These are phyloP conservation scores for Ornithorhynchus anatinus DNA, from an alignment of 2,113 vertebrate genomes.

Conservation along the genomic window DNA sequence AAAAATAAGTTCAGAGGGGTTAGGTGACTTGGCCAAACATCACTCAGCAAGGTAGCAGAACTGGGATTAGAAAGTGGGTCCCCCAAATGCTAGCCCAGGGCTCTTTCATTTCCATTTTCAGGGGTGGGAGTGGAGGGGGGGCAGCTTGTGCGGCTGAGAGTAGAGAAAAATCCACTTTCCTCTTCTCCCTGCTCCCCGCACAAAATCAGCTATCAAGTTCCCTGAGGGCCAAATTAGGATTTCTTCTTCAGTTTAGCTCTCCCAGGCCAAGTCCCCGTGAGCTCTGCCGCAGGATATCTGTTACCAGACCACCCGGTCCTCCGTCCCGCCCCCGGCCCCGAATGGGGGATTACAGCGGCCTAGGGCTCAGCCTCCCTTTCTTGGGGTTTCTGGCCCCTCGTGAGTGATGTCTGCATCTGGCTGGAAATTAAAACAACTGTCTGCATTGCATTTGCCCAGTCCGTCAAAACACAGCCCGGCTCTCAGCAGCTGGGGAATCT, in stretches of 20 bases:
- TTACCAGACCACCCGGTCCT: background rate
- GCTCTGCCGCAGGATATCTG: background rate
- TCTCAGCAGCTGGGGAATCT: slow-evolving; percentile 72
- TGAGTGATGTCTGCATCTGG: slow-evolving; percentile 67
- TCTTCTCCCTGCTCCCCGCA: background rate
- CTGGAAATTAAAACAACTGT: slow-evolving; percentile 67
- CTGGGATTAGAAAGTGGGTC: too few relatives aligned
- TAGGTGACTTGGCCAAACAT: fast-evolving
- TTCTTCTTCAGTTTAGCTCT: background rate
- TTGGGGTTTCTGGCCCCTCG: slow-evolving; percentile 19
- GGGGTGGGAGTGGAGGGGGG: too few relatives aligned
- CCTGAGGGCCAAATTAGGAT: too few relatives aligned
- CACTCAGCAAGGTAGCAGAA: fast-evolving
- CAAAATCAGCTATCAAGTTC: background rate
- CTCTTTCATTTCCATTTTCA: too few relatives aligned
- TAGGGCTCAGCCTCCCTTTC: slow-evolving; percentile 18
- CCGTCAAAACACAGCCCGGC: slow-evolving; percentile 68
- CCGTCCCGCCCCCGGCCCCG: background rate
- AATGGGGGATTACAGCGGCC: background rate
- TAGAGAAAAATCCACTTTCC: background rate
- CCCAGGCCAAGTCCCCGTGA: background rate
- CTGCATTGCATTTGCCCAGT: slow-evolving; percentile 57
- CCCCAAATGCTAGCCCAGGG: too few relatives aligned
- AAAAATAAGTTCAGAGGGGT: background rate
- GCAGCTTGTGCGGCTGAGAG: too few relatives aligned